A percentile compares a stretch with the other conserved stretches of the same genome.
Conservation (phyloP, 2,113 vertebrate genomes). For the Camelus bactrianus region DNA sequence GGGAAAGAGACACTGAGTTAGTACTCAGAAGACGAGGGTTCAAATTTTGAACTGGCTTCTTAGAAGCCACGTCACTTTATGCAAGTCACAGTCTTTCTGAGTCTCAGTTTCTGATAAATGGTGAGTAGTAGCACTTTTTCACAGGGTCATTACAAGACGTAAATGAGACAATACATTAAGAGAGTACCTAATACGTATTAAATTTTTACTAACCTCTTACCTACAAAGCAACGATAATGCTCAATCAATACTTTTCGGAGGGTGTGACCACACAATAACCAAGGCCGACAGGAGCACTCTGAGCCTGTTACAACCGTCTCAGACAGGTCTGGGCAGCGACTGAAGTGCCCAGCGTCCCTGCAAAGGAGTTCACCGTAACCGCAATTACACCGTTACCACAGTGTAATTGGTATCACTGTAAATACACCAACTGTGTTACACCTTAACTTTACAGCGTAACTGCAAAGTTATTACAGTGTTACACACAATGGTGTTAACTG, state of each 20-base stretch:
- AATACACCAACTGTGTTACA: not conserved
- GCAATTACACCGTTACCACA: not conserved
- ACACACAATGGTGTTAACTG: conserved; percentile 24
- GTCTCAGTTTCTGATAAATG: not conserved
- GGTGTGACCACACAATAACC: not conserved
- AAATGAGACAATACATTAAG: not conserved
- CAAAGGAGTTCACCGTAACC: not conserved
- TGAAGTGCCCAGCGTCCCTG: not conserved
- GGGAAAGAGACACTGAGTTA: not conserved
- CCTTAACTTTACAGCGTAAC: not conserved
- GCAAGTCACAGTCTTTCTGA: not conserved
- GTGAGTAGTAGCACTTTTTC: not conserved
- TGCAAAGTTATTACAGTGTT: conserved; percentile 12
- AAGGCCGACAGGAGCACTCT: not conserved
- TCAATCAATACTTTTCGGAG: conserved; percentile 3
- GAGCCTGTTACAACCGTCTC: not conserved
- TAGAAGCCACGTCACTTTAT: not conserved
- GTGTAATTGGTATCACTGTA: not conserved
- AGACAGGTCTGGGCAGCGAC: not conserved
- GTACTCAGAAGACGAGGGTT: not conserved
- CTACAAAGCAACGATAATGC: not conserved
- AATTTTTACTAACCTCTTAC: not conserved
- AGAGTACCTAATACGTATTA: not conserved
- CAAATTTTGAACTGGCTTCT: not conserved
- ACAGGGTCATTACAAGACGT: not conserved